These are phyloP conservation scores for Campylomormyrus tamandua DNA, from an alignment of 2,113 vertebrate genomes.

Conservation along the genomic window DNA sequence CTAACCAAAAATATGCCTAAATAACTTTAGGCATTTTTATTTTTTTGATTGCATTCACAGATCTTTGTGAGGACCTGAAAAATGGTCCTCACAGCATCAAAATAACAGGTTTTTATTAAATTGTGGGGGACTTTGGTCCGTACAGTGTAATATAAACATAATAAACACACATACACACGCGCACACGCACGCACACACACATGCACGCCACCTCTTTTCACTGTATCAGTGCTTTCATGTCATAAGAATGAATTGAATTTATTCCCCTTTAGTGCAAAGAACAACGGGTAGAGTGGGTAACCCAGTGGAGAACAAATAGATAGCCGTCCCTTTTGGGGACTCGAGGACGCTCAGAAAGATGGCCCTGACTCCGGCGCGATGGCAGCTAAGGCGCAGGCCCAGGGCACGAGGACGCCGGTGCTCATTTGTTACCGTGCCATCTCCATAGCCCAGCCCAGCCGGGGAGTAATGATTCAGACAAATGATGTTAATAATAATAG, in stretches of 20 bases:
- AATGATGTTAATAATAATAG: slow-evolving; percentile 97
- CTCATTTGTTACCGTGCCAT: slow-evolving; percentile 96
- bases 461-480: slow-evolving; percentile 90
- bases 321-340: slow-evolving; percentile 90
- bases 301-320: slow-evolving; percentile 98
- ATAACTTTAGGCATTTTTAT: too few species aligned
- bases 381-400: slow-evolving; percentile 83
- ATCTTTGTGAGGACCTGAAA: too few species aligned
- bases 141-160: too few species aligned
- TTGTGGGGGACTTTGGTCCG: too few species aligned
- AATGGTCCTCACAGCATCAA: too few species aligned
- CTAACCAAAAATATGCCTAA: too few species aligned
- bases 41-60: too few species aligned
- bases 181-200: too few species aligned
- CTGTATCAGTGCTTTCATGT: slow-evolving; percentile 75
- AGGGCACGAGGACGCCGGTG: slow-evolving; percentile 77
- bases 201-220: slow-evolving; percentile 25
- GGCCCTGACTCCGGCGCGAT: slow-evolving; percentile 68
- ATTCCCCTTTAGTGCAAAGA: slow-evolving; percentile 98
- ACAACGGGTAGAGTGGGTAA: slow-evolving; percentile 90
- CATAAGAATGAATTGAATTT: slow-evolving; percentile 93
- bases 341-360: slow-evolving; percentile 72
- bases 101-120: too few species aligned
- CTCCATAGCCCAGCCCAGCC: slow-evolving; percentile 86
- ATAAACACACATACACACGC: background rate